These are phyloP conservation scores for Hippocampus mohnikei DNA, from an alignment of 2,113 vertebrate species.

Conservation along the genomic window DNA sequence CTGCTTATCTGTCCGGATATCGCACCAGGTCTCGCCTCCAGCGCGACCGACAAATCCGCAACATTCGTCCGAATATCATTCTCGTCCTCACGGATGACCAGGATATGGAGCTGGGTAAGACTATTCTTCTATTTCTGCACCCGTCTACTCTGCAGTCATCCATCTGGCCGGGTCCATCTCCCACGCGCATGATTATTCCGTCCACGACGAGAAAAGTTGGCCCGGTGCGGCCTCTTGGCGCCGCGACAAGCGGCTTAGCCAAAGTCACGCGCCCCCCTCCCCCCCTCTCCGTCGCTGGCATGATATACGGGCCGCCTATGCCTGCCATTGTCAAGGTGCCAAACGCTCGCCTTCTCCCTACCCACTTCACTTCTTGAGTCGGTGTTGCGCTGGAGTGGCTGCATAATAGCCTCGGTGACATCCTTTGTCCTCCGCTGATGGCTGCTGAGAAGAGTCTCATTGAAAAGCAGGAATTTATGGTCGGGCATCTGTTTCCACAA, in stretches of 20 bases:
- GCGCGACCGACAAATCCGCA: conserved; percentile 81
- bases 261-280: conserved; percentile 57
- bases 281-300: conserved; percentile 59
- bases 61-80: conserved; percentile 94
- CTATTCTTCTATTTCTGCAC: conserved; percentile 1
- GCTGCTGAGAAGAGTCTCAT: conserved; percentile 57
- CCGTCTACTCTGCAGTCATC: conserved; percentile 7
- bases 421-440: conserved; percentile 65
- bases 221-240: conserved; percentile 58
- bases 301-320: conserved; percentile 57
- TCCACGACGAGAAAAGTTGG: conserved; percentile 43
- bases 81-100: conserved; percentile 96
- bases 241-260: conserved; percentile 54
- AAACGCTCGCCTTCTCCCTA: conserved; percentile 64
- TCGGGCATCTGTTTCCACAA: conserved; percentile 74
- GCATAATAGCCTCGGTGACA: conserved; percentile 68
- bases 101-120: conserved; percentile 93
- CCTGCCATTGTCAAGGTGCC: conserved; percentile 63
- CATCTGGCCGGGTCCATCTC: conserved; percentile 23
- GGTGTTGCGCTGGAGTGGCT: conserved; percentile 66
- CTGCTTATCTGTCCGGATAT: conserved; percentile 80
- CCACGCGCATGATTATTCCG: conserved; percentile 29
- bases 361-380: conserved; percentile 60
- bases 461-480: conserved; percentile 73
- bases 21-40: conserved; percentile 84